Base-by-base conservation (phyloP, 2,888 invertebrate genomes). In the Yponomeuta malinellus region DNA sequence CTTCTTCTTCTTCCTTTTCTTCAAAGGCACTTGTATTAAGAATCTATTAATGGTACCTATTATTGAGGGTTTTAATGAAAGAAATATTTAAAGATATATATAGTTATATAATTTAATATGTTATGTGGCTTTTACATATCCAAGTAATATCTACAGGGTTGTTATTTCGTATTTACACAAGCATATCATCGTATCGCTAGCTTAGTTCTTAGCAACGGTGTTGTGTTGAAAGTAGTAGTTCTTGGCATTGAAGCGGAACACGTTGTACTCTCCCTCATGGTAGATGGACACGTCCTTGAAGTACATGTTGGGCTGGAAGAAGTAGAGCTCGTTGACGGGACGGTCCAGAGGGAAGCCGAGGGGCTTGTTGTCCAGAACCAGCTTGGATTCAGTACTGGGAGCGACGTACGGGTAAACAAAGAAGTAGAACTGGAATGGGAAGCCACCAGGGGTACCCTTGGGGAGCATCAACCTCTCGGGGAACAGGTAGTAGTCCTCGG, bases 391-490 rank as follows among this genome's bases (percentile, higher is more conserved):
- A 2, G 75, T 72, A 33, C 84, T 80, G 31, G 79, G 76, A 43
- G 81, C 78, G 67, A 81, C 78, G 75, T 76, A 85, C 63, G 91
- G 86, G 74, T 90, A 85, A 71, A 94, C 87, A 73, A 93, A 87
- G 71, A 93, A 93, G 81, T 92, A 87, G 74, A 94, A 80, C 75
- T 93, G 90, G 77, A 93, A 92, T 69, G 90, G 86, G 82, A 91
- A 87, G 73, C 94, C 94, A 71, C 91, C 90, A 77, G 85, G 83
- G 74, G 88, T 93, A 73, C 94, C 94, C 79, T 92, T 93, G 72
- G 94, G 94, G 71, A 94, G 81, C 80, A 93, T 83, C 72, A 94
- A 80, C 76, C 94, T 92, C 73, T 93, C 89, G n/a, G 94, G 94
- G 79, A 92, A 92, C 52, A 93, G 92, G 74, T 91, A 92, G 78